phyloP scores from a whole-genome alignment of 2,888 invertebrate genomes.

The Phalera bucephala region DNA sequence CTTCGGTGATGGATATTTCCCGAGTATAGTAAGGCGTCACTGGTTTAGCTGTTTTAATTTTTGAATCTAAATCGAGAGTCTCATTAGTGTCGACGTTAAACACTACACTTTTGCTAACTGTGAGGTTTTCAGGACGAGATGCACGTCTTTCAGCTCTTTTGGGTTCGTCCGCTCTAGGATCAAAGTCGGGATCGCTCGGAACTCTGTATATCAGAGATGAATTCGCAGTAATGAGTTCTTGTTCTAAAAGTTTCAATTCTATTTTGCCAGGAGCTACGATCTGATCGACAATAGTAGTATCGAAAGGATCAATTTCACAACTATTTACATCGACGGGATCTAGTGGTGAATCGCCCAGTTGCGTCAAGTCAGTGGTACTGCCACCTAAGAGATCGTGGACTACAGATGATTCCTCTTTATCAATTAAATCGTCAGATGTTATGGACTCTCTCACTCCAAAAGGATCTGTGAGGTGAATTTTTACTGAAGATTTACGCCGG shows the following conservation, averaged over 20 bases:
- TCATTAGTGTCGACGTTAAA: constrained; percentile 76
- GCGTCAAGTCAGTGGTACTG: constrained; percentile 89
- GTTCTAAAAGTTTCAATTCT: constrained; percentile 90
- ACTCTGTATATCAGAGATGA: constrained; percentile 61
- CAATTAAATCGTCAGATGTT: constrained; percentile 74
- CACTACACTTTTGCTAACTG: constrained; percentile 73
- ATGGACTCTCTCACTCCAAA: constrained; percentile 83
- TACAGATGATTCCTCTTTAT: constrained; percentile 63
- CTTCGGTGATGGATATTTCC: constrained; percentile 82
- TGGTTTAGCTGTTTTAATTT: constrained; percentile 87
- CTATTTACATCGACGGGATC: constrained; percentile 83
- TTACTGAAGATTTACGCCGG: constrained; percentile 76
- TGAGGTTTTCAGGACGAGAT: constrained; percentile 85
- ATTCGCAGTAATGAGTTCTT: constrained; percentile 86
- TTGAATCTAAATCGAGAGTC: constrained; percentile 80
- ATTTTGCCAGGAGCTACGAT: constrained; percentile 89
- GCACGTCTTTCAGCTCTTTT: constrained; percentile 77
- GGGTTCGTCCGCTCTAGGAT: constrained; percentile 88
- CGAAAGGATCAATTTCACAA: constrained; percentile 91
- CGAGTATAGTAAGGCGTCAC: constrained; percentile 91
- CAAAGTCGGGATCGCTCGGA: constrained; percentile 90
- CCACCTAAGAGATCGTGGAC: constrained; percentile 89
- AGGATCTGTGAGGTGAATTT: constrained; percentile 86
- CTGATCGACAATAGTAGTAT: constrained; percentile 89
- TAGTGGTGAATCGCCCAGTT: constrained; percentile 86